A percentile compares a stretch with the other conserved stretches of the same genome.
Conservation (phyloP, 92 coral and sea anemone genomes). For the Porites divaricata region DNA sequence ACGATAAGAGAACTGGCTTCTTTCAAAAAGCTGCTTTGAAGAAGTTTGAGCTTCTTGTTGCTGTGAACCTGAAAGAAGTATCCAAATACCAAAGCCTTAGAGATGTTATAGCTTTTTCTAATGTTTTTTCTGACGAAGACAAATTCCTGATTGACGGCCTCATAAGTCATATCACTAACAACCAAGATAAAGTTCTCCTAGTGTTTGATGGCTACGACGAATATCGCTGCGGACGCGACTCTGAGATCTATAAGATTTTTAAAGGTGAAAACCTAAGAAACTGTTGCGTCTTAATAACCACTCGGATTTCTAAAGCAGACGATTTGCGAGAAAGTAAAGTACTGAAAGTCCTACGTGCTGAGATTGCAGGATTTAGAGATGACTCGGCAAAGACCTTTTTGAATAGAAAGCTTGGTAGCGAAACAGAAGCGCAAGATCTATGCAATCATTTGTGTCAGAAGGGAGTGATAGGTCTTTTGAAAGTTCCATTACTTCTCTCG, state of each 20-base stretch:
- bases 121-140: conserved; percentile 18
- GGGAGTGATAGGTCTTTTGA: neutral
- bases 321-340: neutral
- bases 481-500: conserved; percentile 18
- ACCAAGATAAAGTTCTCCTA: conserved; percentile 41
- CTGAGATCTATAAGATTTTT: conserved; percentile 17
- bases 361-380: conserved; percentile 30
- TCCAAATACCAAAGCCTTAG: neutral
- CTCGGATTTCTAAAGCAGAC: conserved; percentile 15
- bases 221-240: neutral
- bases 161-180: neutral
- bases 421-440: neutral
- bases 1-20: neutral
- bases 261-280: conserved; percentile 7
- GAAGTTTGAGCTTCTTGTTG: conserved; percentile 32
- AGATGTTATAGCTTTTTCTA: neutral
- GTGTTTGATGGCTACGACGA: conserved; percentile 26
- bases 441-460: neutral
- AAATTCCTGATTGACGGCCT: neutral
- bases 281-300: conserved; percentile 23
- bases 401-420: neutral
- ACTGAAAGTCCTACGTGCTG: conserved; percentile 2
- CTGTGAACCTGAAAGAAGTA: conserved; percentile 14
- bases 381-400: too few species aligned
- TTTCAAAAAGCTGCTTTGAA: too few species aligned